Conservation (phyloP, 2,113 vertebrate species). For the Parotia lawesii region DNA sequence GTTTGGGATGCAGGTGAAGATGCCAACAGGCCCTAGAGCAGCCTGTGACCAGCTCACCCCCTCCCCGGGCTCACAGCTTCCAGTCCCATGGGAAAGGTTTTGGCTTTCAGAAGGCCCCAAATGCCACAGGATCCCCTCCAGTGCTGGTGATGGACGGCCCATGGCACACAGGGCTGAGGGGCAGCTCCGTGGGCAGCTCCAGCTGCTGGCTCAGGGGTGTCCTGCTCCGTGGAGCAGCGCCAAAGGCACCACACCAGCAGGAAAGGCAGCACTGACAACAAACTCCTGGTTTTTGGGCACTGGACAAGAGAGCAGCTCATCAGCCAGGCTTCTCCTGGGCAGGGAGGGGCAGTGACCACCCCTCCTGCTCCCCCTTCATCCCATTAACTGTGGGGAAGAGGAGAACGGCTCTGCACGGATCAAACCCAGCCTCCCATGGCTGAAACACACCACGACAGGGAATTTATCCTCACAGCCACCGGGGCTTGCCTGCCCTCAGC, state of each 20-base stretch:
- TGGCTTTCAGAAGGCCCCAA: background rate
- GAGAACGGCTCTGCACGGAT: background rate
- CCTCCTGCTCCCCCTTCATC: background rate
- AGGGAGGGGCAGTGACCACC: background rate
- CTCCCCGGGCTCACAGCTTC: background rate
- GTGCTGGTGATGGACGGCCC: background rate
- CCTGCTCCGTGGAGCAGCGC: background rate
- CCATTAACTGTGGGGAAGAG: background rate
- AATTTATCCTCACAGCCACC: background rate
- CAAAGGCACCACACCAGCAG: background rate
- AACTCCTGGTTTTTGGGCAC: background rate
- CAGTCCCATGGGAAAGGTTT: background rate
- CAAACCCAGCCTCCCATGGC: background rate
- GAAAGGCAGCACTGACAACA: background rate
- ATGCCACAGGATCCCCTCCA: background rate
- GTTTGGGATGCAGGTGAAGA: background rate
- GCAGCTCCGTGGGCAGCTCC: background rate
- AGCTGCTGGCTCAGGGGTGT: background rate
- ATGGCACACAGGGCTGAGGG: accelerated
- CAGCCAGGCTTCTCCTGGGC: background rate
- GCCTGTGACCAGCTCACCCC: background rate
- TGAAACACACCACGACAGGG: background rate
- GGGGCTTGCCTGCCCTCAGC: background rate
- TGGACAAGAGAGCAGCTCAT: background rate
- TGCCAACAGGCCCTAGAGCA: background rate